phyloP scores from a whole-genome alignment of 2,113 vertebrate genomes.

The Carollia perspicillata region DNA sequence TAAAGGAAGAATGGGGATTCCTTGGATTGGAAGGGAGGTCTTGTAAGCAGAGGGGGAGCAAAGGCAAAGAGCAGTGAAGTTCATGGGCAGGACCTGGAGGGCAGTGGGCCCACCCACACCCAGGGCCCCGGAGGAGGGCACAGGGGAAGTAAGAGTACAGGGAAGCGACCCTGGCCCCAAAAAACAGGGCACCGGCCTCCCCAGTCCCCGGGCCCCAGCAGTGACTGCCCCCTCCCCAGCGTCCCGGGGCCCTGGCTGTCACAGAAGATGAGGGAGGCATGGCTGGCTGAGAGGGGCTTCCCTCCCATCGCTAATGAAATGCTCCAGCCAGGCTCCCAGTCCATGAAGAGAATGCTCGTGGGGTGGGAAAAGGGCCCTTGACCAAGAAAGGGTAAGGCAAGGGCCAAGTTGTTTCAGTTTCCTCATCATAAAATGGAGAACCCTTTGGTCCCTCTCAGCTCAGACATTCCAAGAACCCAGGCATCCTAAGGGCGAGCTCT shows the following conservation, averaged over 20 bases:
- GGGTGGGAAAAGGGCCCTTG: background rate
- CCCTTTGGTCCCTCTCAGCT: background rate
- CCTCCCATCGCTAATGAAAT: background rate
- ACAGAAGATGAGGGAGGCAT: background rate
- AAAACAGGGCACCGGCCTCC: background rate
- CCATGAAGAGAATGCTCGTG: background rate
- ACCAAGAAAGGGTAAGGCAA: background rate
- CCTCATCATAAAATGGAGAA: background rate
- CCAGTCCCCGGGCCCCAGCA: rapidly evolving
- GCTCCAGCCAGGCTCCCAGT: background rate
- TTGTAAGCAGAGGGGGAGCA: background rate
- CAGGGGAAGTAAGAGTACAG: background rate
- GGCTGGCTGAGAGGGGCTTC: background rate
- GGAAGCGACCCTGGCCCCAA: background rate
- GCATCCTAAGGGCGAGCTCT: background rate
- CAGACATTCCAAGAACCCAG: background rate
- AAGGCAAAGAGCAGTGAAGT: background rate
- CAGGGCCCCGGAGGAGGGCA: background rate
- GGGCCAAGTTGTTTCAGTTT: too few species aligned
- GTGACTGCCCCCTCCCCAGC: background rate
- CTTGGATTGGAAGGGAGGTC: background rate
- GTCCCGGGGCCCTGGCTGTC: background rate
- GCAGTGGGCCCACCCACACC: background rate
- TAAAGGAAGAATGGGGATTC: background rate
- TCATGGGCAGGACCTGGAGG: background rate